Evolutionary conservation across 2,113 vertebrate genomes (phyloP), one percentile per base, ranked within the genome.

Genomic region (rabbit (Oryctolagus cuniculus)): DNA sequence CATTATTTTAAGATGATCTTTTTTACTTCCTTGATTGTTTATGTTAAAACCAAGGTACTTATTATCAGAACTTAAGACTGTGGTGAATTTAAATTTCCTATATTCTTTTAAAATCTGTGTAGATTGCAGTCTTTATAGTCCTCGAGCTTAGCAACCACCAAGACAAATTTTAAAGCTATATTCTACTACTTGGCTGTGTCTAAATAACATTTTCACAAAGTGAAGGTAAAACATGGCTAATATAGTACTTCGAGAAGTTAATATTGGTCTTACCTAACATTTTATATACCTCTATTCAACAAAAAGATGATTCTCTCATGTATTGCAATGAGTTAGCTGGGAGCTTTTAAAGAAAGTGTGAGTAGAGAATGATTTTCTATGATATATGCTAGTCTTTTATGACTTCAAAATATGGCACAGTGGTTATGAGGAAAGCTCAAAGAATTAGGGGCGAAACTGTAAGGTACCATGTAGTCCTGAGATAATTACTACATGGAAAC

Each of bases 181-280:
- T 31, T 22, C 64, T 10, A 53, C 9, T 36, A 55, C 17, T 24
- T 21, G 19, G 19, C 36, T 83, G 0, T 80, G 21, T 87, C 55
- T 89, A 70, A 74, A 44, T 78, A 79, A 89, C 17, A 38, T 85
- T 72, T 90, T 92, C 27, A 19, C 75, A 53, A 88, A 67, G 38
- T 10, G 27, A 61, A 61, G 1, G 27, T 77, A 94, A 77, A 10
- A 79, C 70, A 92, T 38, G 12, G 1, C 19, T 90, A 44, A 79
- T 22, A 27, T 88, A 10, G 2, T 90, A 19, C 11, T 29, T 89
- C 21, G 24, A 61, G 36, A 12, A 80, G 10, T 21, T 84, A 19
- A 38, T 19, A 61, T 13, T 89, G 38, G 15, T 61, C 9, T 44
- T 44, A 44, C 44, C 24, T 81, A 16, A 16, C 34, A 61, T 61